phyloP scores from a whole-genome alignment of 1,140 invertebrate species.

The Brachionus sp. region DNA sequence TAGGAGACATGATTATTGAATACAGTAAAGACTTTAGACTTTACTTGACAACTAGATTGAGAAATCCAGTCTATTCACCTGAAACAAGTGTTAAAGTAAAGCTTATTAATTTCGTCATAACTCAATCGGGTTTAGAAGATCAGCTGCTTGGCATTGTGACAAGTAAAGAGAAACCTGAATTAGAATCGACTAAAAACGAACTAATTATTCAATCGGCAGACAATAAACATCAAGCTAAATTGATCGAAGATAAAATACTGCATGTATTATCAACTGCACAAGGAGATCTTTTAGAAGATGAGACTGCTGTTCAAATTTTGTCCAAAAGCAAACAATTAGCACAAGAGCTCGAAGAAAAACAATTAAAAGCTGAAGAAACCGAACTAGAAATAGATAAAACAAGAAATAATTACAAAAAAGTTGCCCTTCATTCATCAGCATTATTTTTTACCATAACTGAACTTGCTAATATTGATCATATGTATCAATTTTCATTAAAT shows the following conservation, averaged over 20 bases:
- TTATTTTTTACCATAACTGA: constrained; percentile 5
- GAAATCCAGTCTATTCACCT: constrained; percentile 60
- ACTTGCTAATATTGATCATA: constrained; percentile 55
- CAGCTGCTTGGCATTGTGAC: constrained; percentile 59
- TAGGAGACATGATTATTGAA: constrained; percentile 58
- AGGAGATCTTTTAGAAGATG: constrained; percentile 91
- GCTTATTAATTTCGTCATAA: constrained; percentile 60
- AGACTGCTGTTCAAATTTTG: constrained; percentile 85
- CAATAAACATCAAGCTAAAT: constrained; percentile 72
- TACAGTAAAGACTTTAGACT: constrained; percentile 59
- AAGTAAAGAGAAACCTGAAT: constrained; percentile 59
- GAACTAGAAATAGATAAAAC: constrained; percentile 69
- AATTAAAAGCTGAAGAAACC: constrained; percentile 70
- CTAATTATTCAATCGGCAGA: constrained; percentile 58
- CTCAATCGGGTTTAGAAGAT: constrained; percentile 58
- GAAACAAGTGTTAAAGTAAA: constrained; percentile 60
- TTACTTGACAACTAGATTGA: constrained; percentile 58
- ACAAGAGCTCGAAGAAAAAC: constrained; percentile 67
- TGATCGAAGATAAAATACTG: constrained; percentile 90
- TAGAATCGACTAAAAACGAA: constrained; percentile 61
- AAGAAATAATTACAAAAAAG: constrained; percentile 54
- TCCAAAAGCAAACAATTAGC: constrained; percentile 76
- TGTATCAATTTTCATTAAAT: constrained; percentile 94
- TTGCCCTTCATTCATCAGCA: not conserved
- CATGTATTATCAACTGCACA: constrained; percentile 71